Evolutionary conservation across 2,113 vertebrate genomes (phyloP).

Genomic region (Brachyhypopomus gauderio): DNA sequence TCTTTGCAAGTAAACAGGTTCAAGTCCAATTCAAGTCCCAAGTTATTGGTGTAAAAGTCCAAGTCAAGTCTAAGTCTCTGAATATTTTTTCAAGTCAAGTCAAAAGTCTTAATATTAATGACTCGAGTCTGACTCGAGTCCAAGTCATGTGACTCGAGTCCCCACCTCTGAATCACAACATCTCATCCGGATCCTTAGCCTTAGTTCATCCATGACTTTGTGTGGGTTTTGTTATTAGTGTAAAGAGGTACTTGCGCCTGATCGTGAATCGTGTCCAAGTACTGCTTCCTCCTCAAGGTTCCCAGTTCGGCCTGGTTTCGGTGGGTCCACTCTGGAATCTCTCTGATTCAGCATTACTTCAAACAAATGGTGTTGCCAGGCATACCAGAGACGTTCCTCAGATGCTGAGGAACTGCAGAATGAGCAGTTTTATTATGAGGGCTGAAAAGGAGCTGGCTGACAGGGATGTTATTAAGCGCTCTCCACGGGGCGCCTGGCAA

Average conservation of each 20-base stretch:
- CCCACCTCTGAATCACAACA: too few species aligned
- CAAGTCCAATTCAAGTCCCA: too few species aligned
- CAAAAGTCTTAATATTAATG: too few species aligned
- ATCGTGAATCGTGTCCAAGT: neutral
- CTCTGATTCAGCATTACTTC: conserved; percentile 42
- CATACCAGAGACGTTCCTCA: neutral
- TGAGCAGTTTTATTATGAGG: conserved; percentile 57
- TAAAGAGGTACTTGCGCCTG: neutral
- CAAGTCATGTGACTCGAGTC: too few species aligned
- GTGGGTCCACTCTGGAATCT: conserved; percentile 13
- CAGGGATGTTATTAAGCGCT: conserved; percentile 55
- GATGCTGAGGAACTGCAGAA: conserved; percentile 53
- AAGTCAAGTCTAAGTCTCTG: too few species aligned
- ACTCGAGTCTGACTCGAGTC: too few species aligned
- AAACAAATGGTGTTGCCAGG: conserved; percentile 38
- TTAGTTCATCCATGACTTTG: neutral
- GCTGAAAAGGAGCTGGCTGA: conserved; percentile 56
- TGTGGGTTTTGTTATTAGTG: conserved; percentile 4
- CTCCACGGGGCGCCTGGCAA: conserved; percentile 49
- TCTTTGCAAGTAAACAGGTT: too few species aligned
- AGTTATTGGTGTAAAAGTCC: too few species aligned
- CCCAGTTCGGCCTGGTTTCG: conserved; percentile 5
- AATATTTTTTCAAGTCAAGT: too few species aligned
- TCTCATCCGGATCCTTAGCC: neutral
- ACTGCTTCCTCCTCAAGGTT: neutral